Percentiles rank a stretch among this genome's conserved stretches.
Evolutionary conservation across 2,797 vertebrate genomes (phyloP).

Genomic region (Podarcis siculus): DNA sequence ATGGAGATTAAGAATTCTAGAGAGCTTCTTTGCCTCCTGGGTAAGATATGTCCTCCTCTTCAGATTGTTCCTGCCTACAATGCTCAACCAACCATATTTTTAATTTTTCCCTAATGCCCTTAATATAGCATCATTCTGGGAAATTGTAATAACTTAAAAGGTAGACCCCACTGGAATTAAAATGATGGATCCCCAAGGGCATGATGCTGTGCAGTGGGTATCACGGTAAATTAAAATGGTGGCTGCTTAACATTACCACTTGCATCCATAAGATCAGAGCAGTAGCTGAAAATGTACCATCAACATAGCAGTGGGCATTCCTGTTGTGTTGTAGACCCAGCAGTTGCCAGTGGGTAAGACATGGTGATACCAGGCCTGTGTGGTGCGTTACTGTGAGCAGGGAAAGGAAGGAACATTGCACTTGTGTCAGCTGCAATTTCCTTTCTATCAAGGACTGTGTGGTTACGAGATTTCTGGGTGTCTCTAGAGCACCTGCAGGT

Average conservation of each 20-base stretch:
- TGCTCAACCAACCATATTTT: not conserved
- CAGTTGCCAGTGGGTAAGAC: no score
- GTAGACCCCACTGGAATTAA: not conserved
- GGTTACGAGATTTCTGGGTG: not conserved
- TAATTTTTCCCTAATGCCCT: not conserved
- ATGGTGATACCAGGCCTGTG: not conserved
- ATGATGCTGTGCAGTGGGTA: not conserved
- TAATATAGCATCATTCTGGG: not conserved
- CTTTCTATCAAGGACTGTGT: not conserved
- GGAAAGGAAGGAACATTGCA: not conserved
- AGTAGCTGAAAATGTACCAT: not conserved
- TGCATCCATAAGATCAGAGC: not conserved
- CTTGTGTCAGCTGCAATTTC: not conserved
- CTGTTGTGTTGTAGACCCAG: not conserved
- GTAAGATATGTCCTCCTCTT: no score
- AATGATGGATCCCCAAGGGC: not conserved
- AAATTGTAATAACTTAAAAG: not conserved
- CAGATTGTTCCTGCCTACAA: no score
- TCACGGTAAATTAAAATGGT: not conserved
- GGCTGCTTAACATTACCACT: no score
- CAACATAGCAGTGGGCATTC: not conserved
- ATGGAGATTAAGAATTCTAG: no score
- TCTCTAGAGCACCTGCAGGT: not conserved
- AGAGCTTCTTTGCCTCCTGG: no score
- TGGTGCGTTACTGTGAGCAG: not conserved